Conservation (phyloP, 1,140 invertebrate species). For the Tetramorium simillimum region DNA sequence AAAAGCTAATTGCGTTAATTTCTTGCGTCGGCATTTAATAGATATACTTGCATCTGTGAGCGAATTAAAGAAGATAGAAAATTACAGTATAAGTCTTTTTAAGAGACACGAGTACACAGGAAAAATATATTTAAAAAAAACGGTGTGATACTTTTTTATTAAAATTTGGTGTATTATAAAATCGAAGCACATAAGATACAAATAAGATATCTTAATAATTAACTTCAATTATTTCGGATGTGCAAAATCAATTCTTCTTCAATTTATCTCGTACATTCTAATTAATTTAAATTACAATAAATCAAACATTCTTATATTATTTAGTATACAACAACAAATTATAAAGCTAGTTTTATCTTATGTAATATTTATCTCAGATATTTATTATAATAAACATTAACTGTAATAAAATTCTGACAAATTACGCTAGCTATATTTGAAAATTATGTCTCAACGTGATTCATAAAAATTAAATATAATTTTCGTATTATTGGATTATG, state of each 20-base stretch:
- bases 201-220: not conserved
- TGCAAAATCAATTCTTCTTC: not conserved
- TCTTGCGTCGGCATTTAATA: not conserved
- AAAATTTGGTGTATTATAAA: too few relatives aligned
- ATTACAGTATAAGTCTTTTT: not conserved
- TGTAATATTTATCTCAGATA: not conserved
- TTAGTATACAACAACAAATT: too few relatives aligned
- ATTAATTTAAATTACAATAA: too few relatives aligned
- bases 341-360: not conserved
- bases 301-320: too few relatives aligned
- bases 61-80: not conserved
- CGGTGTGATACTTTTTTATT: too few relatives aligned
- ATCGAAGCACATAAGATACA: not conserved
- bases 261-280: too few relatives aligned
- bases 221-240: not conserved
- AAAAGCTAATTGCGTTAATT: conserved; percentile 25
- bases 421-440: not conserved
- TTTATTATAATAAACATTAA: not conserved
- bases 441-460: not conserved
- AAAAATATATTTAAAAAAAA: not conserved
- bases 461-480: not conserved
- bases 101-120: not conserved
- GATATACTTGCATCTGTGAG: not conserved
- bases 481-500: not conserved
- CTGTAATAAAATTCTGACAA: not conserved